Conservation (phyloP, 2,888 invertebrate species). For the Polyommatus icarus region DNA sequence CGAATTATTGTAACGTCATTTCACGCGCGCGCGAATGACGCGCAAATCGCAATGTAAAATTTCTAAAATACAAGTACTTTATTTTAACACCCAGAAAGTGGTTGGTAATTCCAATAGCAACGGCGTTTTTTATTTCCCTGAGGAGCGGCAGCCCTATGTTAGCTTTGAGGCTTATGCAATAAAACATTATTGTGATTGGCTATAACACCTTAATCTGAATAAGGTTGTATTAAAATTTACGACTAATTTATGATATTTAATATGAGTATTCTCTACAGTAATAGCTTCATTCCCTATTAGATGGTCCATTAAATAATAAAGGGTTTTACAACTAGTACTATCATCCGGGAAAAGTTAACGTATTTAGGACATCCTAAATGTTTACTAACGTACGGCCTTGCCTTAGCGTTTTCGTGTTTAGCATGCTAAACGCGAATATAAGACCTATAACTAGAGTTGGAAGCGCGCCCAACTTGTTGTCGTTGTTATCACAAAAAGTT, state of each 20-base stretch:
- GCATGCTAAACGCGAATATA: background rate
- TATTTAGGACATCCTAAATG: background rate
- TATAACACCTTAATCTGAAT: background rate
- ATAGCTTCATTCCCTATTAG: background rate
- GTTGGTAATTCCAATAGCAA: background rate
- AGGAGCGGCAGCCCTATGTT: background rate
- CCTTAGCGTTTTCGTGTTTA: background rate
- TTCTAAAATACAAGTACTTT: background rate
- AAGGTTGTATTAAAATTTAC: background rate
- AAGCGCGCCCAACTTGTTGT: conserved; percentile 1
- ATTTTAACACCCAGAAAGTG: background rate
- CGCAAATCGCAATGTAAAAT: background rate
- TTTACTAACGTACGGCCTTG: background rate
- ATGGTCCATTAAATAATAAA: background rate
- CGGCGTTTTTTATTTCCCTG: background rate
- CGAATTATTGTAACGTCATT: background rate
- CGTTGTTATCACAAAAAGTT: conserved; percentile 13
- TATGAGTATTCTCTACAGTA: background rate
- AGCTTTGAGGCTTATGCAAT: background rate
- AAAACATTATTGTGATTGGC: background rate
- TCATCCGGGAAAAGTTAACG: background rate
- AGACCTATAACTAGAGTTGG: conserved; percentile 5
- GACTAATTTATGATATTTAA: background rate
- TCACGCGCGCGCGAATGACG: too few species aligned
- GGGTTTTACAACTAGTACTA: background rate